Percentiles rank a stretch among this genome's conserved stretches.
Evolutionary conservation across 2,888 invertebrate species (phyloP).

Genomic region (Drosophila monieri): DNA sequence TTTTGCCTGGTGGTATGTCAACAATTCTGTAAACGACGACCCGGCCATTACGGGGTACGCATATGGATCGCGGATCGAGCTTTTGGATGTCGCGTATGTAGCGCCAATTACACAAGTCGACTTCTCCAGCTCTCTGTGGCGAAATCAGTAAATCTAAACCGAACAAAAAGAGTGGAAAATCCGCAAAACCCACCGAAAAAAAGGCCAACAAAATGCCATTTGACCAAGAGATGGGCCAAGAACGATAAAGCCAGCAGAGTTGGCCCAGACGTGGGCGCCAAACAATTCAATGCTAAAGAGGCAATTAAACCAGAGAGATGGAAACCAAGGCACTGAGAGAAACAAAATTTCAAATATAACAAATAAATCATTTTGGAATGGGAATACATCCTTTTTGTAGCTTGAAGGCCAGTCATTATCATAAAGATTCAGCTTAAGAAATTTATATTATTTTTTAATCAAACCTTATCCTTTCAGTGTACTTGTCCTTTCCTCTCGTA

Average conservation of each 20-base stretch:
- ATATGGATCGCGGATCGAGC: conserved; percentile 45
- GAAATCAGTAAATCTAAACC: conserved; percentile 57
- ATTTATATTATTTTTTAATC: too few species aligned
- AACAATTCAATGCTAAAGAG: conserved; percentile 60
- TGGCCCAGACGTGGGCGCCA: conserved; percentile 75
- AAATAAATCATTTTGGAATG: too few species aligned
- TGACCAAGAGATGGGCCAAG: conserved; percentile 70
- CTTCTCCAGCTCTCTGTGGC: conserved; percentile 27
- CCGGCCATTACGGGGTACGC: conserved; percentile 45
- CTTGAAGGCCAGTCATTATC: too few species aligned
- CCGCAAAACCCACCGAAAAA: conserved; percentile 16
- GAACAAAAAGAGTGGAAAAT: conserved; percentile 44
- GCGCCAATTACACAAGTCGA: conserved; percentile 77
- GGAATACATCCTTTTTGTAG: too few species aligned
- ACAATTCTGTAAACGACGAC: conserved; percentile 54
- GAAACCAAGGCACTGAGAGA: conserved; percentile 3
- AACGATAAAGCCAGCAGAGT: conserved; percentile 63
- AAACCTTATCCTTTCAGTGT: conserved; percentile 1
- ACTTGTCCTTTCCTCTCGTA: not conserved
- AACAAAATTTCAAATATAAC: not conserved
- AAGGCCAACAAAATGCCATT: conserved; percentile 58
- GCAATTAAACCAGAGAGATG: conserved; percentile 67
- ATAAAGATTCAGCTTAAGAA: too few species aligned
- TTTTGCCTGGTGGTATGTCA: conserved; percentile 79
- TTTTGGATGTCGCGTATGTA: conserved; percentile 47